Evolutionary conservation across 2,113 vertebrate genomes (phyloP).

Genomic region (Proteles cristata): DNA sequence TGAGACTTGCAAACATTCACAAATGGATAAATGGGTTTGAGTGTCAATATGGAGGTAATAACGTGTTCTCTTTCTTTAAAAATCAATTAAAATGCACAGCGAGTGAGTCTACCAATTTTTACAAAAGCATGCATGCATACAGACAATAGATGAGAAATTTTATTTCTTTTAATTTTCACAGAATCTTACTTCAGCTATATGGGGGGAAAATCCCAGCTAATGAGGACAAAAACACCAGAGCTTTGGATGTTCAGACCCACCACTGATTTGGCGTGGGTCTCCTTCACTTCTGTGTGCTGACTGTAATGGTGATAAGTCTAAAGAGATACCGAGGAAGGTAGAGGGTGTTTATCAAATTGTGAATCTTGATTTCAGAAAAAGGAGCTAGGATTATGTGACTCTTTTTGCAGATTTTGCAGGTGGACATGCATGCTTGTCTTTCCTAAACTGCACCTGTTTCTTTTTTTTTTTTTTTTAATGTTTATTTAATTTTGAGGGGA

Average conservation of each 20-base stretch:
- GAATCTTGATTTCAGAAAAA: neutral
- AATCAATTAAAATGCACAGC: neutral
- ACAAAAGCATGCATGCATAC: neutral
- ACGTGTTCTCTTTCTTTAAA: neutral
- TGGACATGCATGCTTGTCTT: neutral
- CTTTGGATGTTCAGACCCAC: neutral
- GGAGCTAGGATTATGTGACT: neutral
- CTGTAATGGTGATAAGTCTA: neutral
- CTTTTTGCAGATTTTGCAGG: neutral
- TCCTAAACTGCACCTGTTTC: neutral
- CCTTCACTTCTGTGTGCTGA: neutral
- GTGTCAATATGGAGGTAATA: neutral
- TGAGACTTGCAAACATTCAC: neutral
- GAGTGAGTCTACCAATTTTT: neutral
- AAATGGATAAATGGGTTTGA: neutral
- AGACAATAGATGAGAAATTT: neutral
- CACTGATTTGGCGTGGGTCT: neutral
- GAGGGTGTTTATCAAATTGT: neutral
- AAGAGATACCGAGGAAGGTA: neutral
- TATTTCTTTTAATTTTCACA: conserved; percentile 5
- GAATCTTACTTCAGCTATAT: neutral
- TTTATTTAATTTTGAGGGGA: no score
- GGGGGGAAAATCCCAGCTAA: neutral
- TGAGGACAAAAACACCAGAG: neutral
- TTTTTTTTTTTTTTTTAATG: no score